Evolutionary conservation across 2,888 invertebrate species (phyloP), one percentile per base, ranked within the genome.

Genomic region (Loripinus fragilis): DNA sequence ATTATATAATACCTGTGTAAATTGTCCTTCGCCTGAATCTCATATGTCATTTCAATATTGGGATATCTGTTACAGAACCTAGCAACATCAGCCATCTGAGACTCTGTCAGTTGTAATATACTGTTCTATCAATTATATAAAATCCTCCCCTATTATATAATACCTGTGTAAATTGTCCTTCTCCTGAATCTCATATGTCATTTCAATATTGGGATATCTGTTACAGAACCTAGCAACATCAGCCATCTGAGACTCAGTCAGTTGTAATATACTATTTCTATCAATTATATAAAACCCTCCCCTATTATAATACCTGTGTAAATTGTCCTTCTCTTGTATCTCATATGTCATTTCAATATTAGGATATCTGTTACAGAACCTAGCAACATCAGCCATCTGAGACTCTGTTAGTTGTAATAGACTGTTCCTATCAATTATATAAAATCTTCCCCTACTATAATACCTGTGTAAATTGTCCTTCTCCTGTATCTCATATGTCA

Each of bases 221-320:
- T 99, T 99, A 94, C 99, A 99, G 95, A 99, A 99, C 52, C 97
- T 95, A 0, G 99, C 99, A 0, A 99, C 99, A 93, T 99, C 99
- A 0, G 97, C 97, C 97, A 99, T 98, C 94, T 99, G 97, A 0
- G 95, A 92, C 78, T 98, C 97, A 0, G 95, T 95, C 90, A 95
- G 90, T 81, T 94, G 92, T 73, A 99, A 95, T 89, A 95, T 87
- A 35, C 95, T 96, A 76, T 97, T 96, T 55, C 98, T 96, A 72
- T 96, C 96, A n/a, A n/a, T n/a, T n/a, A n/a, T n/a, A n/a, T n/a
- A n/a, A n/a, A n/a, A n/a, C n/a, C n/a, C n/a, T n/a, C n/a, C n/a
- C n/a, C n/a, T n/a, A n/a, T n/a, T n/a, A n/a, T n/a, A n/a, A n/a
- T 73, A 93, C 94, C 93, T 93, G 52, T 94, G 95, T 90, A 98